Evolutionary conservation across 2,888 invertebrate species (phyloP).

Genomic region (Watsonalla cultraria): DNA sequence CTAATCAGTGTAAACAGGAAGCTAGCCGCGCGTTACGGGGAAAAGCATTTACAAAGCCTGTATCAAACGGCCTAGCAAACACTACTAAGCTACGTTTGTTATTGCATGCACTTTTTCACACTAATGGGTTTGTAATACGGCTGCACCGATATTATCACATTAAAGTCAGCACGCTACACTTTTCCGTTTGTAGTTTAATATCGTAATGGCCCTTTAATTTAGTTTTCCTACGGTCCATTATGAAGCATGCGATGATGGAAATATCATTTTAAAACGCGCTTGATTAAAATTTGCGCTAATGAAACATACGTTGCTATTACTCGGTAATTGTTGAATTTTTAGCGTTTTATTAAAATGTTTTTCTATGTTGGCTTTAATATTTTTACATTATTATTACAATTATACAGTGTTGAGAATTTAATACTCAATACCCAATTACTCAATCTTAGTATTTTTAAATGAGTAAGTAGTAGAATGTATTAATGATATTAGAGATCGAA

Average conservation of each 20-base stretch:
- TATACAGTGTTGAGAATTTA: too few species aligned
- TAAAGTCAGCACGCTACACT: slow-evolving; percentile 39
- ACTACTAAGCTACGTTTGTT: slow-evolving; percentile 14
- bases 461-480: too few species aligned
- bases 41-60: slow-evolving; percentile 5
- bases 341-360: neutral
- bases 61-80: slow-evolving; percentile 3
- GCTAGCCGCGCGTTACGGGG: neutral
- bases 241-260: neutral
- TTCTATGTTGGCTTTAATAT: too few species aligned
- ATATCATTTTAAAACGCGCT: neutral
- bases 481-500: too few species aligned
- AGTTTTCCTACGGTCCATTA: slow-evolving; percentile 19
- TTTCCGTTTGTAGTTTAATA: slow-evolving; percentile 33
- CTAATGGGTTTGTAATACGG: slow-evolving; percentile 52
- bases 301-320: too few species aligned
- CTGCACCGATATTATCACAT: slow-evolving; percentile 45
- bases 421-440: too few species aligned
- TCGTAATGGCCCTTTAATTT: slow-evolving; percentile 30
- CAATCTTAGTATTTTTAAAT: too few species aligned
- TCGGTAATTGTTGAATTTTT: too few species aligned
- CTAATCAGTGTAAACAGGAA: neutral
- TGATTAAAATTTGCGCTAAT: neutral
- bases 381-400: too few species aligned
- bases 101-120: slow-evolving; percentile 29